phyloP scores from a whole-genome alignment of 2,113 vertebrate genomes.

The Lepisosteus oculatus region DNA sequence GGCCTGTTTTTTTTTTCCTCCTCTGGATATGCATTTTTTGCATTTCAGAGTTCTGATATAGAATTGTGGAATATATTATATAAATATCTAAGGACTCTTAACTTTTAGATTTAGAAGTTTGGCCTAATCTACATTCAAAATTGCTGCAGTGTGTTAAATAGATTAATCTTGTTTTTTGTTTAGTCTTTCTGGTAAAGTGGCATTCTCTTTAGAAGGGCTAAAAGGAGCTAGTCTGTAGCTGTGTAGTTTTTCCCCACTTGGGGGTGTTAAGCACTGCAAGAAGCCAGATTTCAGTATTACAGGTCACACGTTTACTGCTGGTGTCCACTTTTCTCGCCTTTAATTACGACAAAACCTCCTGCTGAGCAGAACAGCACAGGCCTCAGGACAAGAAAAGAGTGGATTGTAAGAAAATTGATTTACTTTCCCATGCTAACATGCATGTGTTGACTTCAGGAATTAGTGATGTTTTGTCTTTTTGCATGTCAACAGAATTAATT shows the following conservation, averaged over 20 bases:
- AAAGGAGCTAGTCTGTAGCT: slow-evolving; percentile 74
- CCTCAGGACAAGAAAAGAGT: slow-evolving; percentile 25
- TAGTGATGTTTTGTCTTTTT: slow-evolving; percentile 39
- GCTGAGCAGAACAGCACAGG: slow-evolving; percentile 59
- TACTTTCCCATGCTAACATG: slow-evolving; percentile 2
- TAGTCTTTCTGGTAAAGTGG: slow-evolving; percentile 27
- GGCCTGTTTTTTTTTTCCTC: slow-evolving; percentile 19
- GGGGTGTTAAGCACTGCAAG: slow-evolving; percentile 91
- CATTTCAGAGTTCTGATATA: too few relatives aligned
- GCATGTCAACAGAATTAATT: slow-evolving; percentile 4
- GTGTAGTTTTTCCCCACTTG: slow-evolving; percentile 91
- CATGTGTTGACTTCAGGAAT: slow-evolving; percentile 38
- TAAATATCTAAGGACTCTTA: too few relatives aligned
- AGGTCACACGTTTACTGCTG: slow-evolving; percentile 66
- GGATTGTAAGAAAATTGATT: slow-evolving; percentile 10
- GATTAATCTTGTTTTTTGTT: slow-evolving; percentile 22
- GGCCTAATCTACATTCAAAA: neutral
- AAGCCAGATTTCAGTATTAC: slow-evolving; percentile 62
- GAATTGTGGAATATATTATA: too few relatives aligned
- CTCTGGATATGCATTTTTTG: too few relatives aligned
- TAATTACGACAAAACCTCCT: slow-evolving; percentile 76
- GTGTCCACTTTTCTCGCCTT: slow-evolving; percentile 69
- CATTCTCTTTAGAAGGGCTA: slow-evolving; percentile 41
- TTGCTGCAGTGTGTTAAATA: slow-evolving; percentile 9
- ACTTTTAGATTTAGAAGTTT: neutral